Evolutionary conservation across 2,888 invertebrate genomes (phyloP).

Genomic region (Carabus problematicus): DNA sequence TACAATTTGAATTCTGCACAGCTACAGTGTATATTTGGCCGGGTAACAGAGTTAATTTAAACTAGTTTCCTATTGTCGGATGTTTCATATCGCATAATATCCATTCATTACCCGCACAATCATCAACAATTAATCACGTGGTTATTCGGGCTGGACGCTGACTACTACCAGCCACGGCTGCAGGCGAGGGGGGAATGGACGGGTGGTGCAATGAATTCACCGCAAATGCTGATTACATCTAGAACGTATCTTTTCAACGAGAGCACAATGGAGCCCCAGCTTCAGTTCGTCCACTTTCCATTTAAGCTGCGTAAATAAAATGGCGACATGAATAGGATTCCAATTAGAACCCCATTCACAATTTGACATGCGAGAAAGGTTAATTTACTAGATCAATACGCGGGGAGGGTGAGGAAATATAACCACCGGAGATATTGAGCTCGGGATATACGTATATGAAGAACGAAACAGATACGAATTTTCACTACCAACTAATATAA

Average conservation of each 20-base stretch:
- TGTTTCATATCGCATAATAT: no score
- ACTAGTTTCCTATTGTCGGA: no score
- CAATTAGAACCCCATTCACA: constrained; percentile 29
- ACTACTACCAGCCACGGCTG: no score
- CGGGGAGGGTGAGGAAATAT: no score
- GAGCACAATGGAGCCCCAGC: constrained; percentile 14
- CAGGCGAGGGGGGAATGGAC: background rate
- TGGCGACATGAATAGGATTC: constrained; percentile 27
- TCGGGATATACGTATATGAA: no score
- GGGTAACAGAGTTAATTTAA: no score
- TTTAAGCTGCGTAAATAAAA: constrained; percentile 33
- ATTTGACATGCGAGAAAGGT: constrained; percentile 24
- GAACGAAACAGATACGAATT: no score
- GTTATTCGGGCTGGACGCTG: background rate
- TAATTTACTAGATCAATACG: constrained; percentile 25
- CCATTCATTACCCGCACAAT: background rate
- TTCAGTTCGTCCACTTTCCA: constrained; percentile 17
- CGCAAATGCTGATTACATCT: constrained; percentile 24
- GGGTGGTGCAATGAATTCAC: constrained; percentile 1
- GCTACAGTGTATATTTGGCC: no score
- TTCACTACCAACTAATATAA: no score
- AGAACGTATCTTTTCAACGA: constrained; percentile 26
- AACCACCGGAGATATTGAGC: background rate
- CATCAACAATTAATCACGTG: constrained; percentile 20
- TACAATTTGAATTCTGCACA: no score